A percentile compares a stretch with the other conserved stretches of the same genome.
These are phyloP conservation scores for Todiramphus chloris DNA, from an alignment of 2,113 vertebrate species.

Conservation along the genomic window DNA sequence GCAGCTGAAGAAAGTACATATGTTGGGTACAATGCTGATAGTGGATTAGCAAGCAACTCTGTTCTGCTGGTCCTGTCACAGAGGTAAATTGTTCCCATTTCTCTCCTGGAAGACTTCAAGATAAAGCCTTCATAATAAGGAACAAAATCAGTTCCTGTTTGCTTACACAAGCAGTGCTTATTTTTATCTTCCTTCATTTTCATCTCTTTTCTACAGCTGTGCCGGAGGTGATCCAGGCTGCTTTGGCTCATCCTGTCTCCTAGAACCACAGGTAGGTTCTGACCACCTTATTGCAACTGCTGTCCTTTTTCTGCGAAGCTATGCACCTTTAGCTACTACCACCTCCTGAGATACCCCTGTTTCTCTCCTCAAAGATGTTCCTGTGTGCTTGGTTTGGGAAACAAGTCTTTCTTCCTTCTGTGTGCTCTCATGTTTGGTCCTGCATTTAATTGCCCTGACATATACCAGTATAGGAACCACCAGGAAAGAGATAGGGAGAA, in stretches of 20 bases:
- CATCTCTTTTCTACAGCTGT: background rate
- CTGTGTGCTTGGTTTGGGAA: background rate
- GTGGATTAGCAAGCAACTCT: background rate
- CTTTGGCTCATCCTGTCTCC: background rate
- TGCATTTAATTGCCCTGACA: background rate
- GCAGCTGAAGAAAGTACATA: background rate
- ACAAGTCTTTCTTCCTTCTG: background rate
- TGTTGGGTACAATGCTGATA: background rate
- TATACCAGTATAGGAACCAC: background rate
- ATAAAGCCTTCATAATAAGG: background rate
- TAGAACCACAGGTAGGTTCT: background rate
- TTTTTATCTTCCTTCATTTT: background rate
- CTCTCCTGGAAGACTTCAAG: background rate
- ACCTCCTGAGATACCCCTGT: background rate
- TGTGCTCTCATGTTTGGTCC: background rate
- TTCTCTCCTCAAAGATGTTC: background rate
- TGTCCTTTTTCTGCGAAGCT: background rate
- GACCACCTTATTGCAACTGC: accelerated
- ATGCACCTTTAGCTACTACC: background rate
- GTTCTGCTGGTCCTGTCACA: background rate
- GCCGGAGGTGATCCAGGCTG: background rate
- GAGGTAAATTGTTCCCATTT: background rate
- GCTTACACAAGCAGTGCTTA: background rate
- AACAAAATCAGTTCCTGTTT: background rate
- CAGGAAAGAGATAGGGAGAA: background rate